A percentile compares a stretch with the other conserved stretches of the same genome.
These are phyloP conservation scores for Gibbula magus DNA, from an alignment of 2,888 invertebrate genomes.

Conservation along the genomic window DNA sequence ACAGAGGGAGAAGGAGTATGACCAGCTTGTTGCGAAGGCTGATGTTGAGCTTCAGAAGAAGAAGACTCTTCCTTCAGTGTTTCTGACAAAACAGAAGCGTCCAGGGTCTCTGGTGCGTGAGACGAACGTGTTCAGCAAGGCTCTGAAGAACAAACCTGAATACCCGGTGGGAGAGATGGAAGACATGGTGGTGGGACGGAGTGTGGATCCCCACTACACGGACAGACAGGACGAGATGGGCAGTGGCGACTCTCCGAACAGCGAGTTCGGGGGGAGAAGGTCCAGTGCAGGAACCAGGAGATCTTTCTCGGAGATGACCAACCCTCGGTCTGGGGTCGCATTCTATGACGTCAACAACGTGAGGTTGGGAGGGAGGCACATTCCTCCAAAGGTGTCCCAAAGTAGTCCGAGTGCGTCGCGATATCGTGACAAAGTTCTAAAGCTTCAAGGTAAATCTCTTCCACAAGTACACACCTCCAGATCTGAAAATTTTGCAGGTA, in stretches of 20 bases:
- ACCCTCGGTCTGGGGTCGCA: not conserved
- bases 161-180: constrained; percentile 11
- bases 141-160: not conserved
- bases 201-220: constrained; percentile 6
- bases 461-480: not conserved
- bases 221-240: not conserved
- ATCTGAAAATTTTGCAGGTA: not conserved
- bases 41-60: constrained; percentile 1
- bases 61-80: not conserved
- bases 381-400: too few relatives aligned
- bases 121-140: constrained; percentile 11
- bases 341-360: not conserved
- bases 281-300: not conserved
- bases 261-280: not conserved
- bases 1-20: constrained; percentile 14
- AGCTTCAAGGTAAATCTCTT: not conserved
- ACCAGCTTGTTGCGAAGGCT: not conserved
- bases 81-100: not conserved
- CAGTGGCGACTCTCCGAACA: not conserved
- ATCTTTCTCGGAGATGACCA: not conserved
- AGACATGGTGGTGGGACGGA: constrained; percentile 30
- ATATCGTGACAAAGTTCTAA: not conserved
- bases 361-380: not conserved
- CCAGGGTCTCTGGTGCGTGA: not conserved
- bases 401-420: not conserved